Base-by-base conservation (phyloP, 2,888 invertebrate species). In the Laspeyria flexula region DNA sequence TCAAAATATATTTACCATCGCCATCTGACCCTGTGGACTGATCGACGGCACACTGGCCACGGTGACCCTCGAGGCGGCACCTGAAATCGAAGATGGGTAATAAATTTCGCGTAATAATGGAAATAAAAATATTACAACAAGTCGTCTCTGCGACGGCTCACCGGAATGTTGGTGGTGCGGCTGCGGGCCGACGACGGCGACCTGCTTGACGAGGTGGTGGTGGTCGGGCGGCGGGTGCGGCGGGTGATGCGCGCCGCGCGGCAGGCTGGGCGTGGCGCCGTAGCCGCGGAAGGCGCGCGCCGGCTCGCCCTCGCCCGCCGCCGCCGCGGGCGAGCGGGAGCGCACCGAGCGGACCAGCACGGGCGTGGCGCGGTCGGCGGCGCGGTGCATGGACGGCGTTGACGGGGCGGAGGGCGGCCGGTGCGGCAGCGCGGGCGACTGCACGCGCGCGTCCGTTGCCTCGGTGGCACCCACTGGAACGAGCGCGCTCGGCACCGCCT, bases 1-100 rank as follows among this genome's bases (percentile, higher is more conserved):
- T 25, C 29, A 49, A 42, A 29, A 53, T 44, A 51, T 38, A 81
- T 95, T 95, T 91, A 97, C 97, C 95, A 96, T 85, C 78, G 85
- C 77, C 34, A 93, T 87, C 79, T 92, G 94, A 61, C 93, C 93
- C 75, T 93, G 95, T 3, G 94, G 94, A 72, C 94, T 94, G 76
- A 93, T 90, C 54, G 94, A 84, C 11, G 95, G 95, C 43, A 95
- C 93, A 49, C 91, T 90, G 13, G 94, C 89, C 48, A 93, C 83
- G 10, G 87, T 86, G 18, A 90, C 93, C 58, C 94, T 90, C 18
- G 93, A 86, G 27, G 86, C 91, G 45, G 92, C 84, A 68, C 90
- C 93, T 89, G 69, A 44, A 69, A 72, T 5, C 7, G 25, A 21
- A 21, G 7, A 13, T 18, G 3, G 1, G 12, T 16, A 7, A 33